Evolutionary conservation across 2,113 vertebrate species (phyloP).

Genomic region (Dissostichus mawsoni): DNA sequence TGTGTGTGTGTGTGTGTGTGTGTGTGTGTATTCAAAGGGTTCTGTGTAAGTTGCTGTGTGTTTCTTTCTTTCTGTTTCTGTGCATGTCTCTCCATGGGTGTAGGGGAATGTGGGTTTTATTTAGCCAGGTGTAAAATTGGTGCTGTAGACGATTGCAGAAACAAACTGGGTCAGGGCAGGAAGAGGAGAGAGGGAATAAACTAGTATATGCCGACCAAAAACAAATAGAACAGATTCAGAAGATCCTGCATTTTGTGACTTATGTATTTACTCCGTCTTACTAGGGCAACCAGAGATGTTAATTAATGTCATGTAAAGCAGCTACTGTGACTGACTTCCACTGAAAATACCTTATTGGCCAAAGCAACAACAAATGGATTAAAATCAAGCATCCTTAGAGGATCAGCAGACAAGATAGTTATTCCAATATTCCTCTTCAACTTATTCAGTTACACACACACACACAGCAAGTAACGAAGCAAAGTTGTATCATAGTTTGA

Average conservation of each 20-base stretch:
- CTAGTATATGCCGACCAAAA: slow-evolving; percentile 3
- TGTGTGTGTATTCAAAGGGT: neutral
- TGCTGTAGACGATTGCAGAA: slow-evolving; percentile 59
- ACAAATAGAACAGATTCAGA: slow-evolving; percentile 11
- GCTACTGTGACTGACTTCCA: neutral
- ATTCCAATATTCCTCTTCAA: too few species aligned
- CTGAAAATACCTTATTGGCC: neutral
- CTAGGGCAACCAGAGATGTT: neutral
- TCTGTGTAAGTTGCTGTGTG: neutral
- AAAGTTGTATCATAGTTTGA: too few species aligned
- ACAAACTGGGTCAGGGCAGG: slow-evolving; percentile 69
- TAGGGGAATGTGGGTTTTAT: slow-evolving; percentile 34
- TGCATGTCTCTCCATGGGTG: slow-evolving; percentile 18
- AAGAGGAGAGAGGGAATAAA: slow-evolving; percentile 42
- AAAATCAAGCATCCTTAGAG: neutral
- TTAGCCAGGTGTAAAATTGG: slow-evolving; percentile 71
- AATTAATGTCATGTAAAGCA: neutral
- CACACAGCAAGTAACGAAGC: too few species aligned
- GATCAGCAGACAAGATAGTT: too few species aligned
- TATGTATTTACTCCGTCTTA: neutral
- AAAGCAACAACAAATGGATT: neutral
- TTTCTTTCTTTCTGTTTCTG: slow-evolving; percentile 15
- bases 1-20: neutral
- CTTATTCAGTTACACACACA: too few species aligned
- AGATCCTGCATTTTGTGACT: slow-evolving; percentile 1